Percentiles rank a stretch among this genome's conserved stretches.
Conservation (phyloP, 2,888 invertebrate genomes). For the Notodonta dromedarius region DNA sequence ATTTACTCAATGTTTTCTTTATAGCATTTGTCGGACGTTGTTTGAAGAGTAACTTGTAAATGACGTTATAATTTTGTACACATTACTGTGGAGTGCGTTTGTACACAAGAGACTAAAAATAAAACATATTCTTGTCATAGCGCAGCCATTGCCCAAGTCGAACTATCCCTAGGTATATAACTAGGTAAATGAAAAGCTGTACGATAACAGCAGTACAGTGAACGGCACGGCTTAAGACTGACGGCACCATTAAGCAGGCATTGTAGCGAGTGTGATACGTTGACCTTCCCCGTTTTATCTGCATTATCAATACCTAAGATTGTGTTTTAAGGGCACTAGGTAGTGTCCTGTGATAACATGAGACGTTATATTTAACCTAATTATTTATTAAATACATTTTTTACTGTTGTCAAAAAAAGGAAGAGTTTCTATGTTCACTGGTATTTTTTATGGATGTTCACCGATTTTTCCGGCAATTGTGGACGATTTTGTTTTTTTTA, state of each 20-base stretch:
- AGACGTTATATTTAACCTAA: not conserved
- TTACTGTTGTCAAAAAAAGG: too few relatives aligned
- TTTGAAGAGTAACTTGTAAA: too few relatives aligned
- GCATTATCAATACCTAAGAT: constrained; percentile 16
- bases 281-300: constrained; percentile 17
- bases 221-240: too few relatives aligned
- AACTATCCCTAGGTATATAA: not conserved
- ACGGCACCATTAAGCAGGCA: not conserved
- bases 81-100: not conserved
- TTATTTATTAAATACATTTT: too few relatives aligned
- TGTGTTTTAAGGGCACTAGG: constrained; percentile 16
- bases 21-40: too few relatives aligned
- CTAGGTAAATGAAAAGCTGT: not conserved
- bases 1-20: too few relatives aligned
- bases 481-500: too few relatives aligned
- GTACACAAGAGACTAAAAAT: not conserved
- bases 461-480: too few relatives aligned
- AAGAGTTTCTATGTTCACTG: too few relatives aligned
- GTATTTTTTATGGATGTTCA: too few relatives aligned
- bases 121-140: not conserved
- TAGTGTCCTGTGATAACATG: not conserved
- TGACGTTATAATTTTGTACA: not conserved
- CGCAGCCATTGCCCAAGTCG: too few relatives aligned
- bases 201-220: not conserved
- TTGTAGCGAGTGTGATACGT: not conserved